A percentile compares a stretch with the other conserved stretches of the same genome.
Conservation (phyloP, 2,113 vertebrate genomes). For the Hypanus sabinus region DNA sequence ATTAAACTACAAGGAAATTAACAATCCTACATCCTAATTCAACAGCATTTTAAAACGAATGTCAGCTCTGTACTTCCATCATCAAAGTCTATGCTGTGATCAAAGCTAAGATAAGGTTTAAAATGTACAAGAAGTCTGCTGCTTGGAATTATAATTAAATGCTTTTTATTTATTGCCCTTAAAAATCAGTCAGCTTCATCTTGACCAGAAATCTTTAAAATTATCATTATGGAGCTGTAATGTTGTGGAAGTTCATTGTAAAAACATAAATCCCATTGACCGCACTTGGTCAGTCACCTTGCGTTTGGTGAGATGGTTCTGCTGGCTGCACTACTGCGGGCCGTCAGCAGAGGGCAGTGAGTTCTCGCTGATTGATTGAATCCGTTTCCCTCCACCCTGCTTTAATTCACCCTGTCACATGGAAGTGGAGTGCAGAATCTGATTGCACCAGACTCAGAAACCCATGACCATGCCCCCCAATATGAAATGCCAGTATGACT, state of each 20-base stretch:
- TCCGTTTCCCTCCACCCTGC: no score
- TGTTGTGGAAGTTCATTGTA: background rate
- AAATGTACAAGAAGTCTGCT: no score
- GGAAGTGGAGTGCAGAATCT: background rate
- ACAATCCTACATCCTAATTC: no score
- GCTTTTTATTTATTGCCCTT: no score
- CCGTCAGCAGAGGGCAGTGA: conserved; percentile 12
- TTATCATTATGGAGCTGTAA: background rate
- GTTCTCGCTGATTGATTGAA: background rate
- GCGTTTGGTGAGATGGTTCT: background rate
- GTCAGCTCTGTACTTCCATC: no score
- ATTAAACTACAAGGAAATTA: no score
- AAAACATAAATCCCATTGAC: background rate
- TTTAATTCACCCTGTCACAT: background rate
- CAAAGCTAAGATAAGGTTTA: no score
- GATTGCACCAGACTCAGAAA: background rate
- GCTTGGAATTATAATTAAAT: no score
- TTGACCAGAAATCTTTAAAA: background rate
- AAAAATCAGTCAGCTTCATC: background rate
- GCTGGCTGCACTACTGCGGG: background rate
- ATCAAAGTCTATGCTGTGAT: no score
- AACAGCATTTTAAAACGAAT: no score
- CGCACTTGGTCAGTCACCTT: background rate
- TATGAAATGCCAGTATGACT: background rate
- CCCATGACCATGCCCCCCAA: background rate